These are phyloP conservation scores for Scolopax rusticola DNA, from an alignment of 2,797 vertebrate genomes.

Conservation along the genomic window DNA sequence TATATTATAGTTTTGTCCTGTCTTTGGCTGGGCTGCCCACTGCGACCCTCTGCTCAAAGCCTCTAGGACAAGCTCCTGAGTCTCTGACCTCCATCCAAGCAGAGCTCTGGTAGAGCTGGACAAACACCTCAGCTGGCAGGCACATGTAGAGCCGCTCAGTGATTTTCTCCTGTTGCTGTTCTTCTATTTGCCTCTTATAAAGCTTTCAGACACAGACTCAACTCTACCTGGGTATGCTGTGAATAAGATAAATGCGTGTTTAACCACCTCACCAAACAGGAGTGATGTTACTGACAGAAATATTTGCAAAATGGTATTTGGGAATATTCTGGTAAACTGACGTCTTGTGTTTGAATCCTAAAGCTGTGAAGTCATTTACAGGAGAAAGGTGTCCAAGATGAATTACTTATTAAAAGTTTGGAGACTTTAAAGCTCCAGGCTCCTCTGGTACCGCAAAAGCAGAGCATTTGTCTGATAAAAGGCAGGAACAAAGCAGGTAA, in stretches of 20 bases:
- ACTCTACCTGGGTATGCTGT: neutral
- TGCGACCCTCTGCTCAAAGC: rapidly evolving
- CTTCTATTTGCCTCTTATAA: neutral
- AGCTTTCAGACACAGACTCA: neutral
- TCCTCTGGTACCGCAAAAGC: neutral
- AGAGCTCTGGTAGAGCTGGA: neutral
- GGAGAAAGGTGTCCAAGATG: neutral
- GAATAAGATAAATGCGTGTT: rapidly evolving
- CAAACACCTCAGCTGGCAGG: neutral
- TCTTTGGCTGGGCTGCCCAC: neutral
- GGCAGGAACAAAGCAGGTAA: neutral
- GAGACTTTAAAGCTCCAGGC: neutral
- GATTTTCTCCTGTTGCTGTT: neutral
- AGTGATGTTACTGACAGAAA: neutral
- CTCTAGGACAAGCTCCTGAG: neutral
- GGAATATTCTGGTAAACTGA: neutral
- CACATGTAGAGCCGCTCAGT: neutral
- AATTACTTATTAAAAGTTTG: neutral
- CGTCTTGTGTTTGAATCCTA: neutral
- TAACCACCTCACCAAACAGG: neutral
- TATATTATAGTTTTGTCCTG: neutral
- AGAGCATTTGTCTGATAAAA: neutral
- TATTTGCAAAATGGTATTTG: neutral
- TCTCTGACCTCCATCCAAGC: neutral
- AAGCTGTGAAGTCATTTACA: neutral